A percentile compares a stretch with the other conserved stretches of the same genome.
These are phyloP conservation scores for Talpa occidentalis DNA, from an alignment of 2,113 vertebrate genomes.

Conservation along the genomic window DNA sequence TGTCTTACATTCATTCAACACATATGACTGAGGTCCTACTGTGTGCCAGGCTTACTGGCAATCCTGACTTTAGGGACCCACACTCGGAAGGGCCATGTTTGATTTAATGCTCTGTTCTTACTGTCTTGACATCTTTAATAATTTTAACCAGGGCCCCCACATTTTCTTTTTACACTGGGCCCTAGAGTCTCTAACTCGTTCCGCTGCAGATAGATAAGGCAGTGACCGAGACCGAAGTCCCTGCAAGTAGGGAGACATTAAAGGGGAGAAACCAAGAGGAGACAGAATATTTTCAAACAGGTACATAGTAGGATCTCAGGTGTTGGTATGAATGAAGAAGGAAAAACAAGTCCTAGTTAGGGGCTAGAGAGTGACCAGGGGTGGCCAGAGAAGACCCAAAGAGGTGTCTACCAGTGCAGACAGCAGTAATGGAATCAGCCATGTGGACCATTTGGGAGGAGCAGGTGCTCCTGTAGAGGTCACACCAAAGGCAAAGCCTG, in stretches of 20 bases:
- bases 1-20: not conserved
- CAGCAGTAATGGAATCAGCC: not conserved
- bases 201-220: not conserved
- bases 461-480: not conserved
- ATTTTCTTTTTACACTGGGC: not conserved
- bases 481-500: not conserved
- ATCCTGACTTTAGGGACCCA: not conserved
- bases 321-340: not conserved
- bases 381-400: no score
- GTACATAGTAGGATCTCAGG: not conserved
- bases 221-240: not conserved
- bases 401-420: not conserved
- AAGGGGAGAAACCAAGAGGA: not conserved
- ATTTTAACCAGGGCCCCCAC: not conserved
- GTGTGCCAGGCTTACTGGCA: not conserved
- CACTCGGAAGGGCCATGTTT: not conserved
- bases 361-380: not conserved
- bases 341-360: not conserved
- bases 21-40: not conserved
- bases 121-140: not conserved
- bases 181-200: not conserved
- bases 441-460: not conserved
- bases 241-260: not conserved
- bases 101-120: not conserved
- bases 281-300: not conserved